Percentiles rank a stretch among this genome's conserved stretches.
These are phyloP conservation scores for Sander lucioperca DNA, from an alignment of 2,113 vertebrate genomes.

Conservation along the genomic window DNA sequence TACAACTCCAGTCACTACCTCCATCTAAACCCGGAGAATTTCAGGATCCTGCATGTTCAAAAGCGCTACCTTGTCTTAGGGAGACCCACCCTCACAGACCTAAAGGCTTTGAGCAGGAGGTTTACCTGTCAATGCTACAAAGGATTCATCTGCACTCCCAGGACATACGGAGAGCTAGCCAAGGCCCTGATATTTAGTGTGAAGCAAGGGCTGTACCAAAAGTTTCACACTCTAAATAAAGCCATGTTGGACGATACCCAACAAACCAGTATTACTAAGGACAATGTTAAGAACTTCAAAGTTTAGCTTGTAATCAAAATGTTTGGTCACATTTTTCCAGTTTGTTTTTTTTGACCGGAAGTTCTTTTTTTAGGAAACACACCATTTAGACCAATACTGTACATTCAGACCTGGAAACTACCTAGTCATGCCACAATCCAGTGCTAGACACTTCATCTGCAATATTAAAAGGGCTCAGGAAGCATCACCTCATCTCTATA, in stretches of 20 bases:
- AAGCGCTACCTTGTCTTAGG: constrained; percentile 80
- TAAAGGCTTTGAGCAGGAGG: constrained; percentile 75
- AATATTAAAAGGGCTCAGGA: not conserved
- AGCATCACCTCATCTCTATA: not conserved
- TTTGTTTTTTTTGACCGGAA: not conserved
- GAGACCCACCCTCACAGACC: constrained; percentile 77
- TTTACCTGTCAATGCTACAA: constrained; percentile 87
- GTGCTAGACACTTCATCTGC: not conserved
- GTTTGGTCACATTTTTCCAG: not conserved
- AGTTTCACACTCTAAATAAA: constrained; percentile 41
- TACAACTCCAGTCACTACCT: constrained; percentile 86
- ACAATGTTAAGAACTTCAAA: constrained; percentile 16
- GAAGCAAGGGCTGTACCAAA: constrained; percentile 39
- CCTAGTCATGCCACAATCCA: not conserved
- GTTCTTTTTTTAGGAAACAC: not conserved
- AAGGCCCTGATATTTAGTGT: constrained; percentile 47
- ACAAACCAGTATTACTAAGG: constrained; percentile 38
- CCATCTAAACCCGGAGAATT: constrained; percentile 84
- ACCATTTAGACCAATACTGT: not conserved
- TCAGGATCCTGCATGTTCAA: constrained; percentile 75
- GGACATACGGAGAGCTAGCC: constrained; percentile 41
- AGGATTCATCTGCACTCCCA: constrained; percentile 75
- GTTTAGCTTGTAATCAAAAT: constrained; percentile 7
- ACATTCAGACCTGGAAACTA: not conserved
- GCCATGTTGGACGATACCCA: constrained; percentile 10